phyloP scores from a whole-genome alignment of 2,888 invertebrate species.

The Cistogaster globosa region DNA sequence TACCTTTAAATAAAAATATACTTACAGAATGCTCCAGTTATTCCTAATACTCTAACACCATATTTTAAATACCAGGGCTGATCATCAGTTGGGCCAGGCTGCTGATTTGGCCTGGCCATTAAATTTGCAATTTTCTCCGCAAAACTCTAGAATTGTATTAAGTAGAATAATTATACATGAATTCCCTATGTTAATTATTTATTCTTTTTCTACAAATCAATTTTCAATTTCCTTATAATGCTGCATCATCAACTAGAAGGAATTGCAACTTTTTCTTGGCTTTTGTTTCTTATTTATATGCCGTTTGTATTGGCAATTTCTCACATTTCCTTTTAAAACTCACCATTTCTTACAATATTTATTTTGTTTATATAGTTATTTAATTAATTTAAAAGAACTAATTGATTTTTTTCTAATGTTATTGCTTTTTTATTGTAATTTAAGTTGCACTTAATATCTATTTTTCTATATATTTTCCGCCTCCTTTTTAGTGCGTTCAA shows the following conservation, averaged over 20 bases:
- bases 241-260: slow-evolving; percentile 81
- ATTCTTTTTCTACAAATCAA: slow-evolving; percentile 27
- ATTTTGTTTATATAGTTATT: neutral
- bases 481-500: slow-evolving; percentile 59
- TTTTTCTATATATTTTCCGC: slow-evolving; percentile 54
- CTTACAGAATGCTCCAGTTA: slow-evolving; percentile 92
- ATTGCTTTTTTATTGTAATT: slow-evolving; percentile 34
- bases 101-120: slow-evolving; percentile 89
- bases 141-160: slow-evolving; percentile 82
- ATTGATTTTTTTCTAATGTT: slow-evolving; percentile 21
- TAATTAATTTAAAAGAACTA: slow-evolving; percentile 5
- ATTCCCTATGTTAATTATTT: neutral
- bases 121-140: slow-evolving; percentile 91
- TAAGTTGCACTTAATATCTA: slow-evolving; percentile 55
- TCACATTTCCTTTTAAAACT: slow-evolving; percentile 43
- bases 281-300: neutral
- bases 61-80: slow-evolving; percentile 96
- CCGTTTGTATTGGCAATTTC: slow-evolving; percentile 25
- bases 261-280: slow-evolving; percentile 26
- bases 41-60: slow-evolving; percentile 91
- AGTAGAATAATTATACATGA: slow-evolving; percentile 7
- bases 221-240: slow-evolving; percentile 30
- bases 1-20: slow-evolving; percentile 74
- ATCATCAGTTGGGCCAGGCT: slow-evolving; percentile 86
- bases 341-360: slow-evolving; percentile 56